These are phyloP conservation scores for Harpalus rufipes DNA, from an alignment of 2,888 invertebrate genomes.

Conservation along the genomic window DNA sequence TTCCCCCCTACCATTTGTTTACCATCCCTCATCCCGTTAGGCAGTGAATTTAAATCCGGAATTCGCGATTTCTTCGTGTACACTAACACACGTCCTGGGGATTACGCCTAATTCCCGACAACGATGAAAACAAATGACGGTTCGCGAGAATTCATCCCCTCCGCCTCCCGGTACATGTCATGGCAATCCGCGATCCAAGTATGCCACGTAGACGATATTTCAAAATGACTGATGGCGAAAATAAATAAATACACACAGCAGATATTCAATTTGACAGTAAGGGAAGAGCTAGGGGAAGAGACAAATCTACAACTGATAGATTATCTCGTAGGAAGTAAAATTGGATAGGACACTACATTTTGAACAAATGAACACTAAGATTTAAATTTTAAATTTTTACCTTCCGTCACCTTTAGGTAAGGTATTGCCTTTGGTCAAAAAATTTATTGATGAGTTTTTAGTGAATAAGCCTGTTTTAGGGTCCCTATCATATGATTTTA, in stretches of 20 bases:
- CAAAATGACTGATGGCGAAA: conserved; percentile 62
- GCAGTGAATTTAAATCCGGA: conserved; percentile 23
- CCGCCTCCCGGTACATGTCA: background rate
- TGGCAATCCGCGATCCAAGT: conserved; percentile 8
- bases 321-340: no score
- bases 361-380: no score
- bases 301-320: background rate
- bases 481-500: no score
- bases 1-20: no score
- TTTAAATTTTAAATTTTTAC: no score
- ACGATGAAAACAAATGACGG: conserved; percentile 62
- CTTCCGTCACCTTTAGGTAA: no score
- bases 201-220: conserved; percentile 57
- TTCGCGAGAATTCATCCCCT: background rate
- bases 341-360: no score
- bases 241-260: conserved; percentile 58
- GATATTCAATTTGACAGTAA: background rate
- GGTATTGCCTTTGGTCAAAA: no score
- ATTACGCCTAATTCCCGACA: conserved; percentile 57
- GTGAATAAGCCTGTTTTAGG: no score
- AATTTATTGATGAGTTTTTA: no score
- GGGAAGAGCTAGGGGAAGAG: background rate
- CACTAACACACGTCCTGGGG: conserved; percentile 53
- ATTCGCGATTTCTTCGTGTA: conserved; percentile 39
- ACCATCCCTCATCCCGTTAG: background rate